These are phyloP conservation scores for Tortrix viridana DNA, from an alignment of 2,888 invertebrate species.

Conservation along the genomic window DNA sequence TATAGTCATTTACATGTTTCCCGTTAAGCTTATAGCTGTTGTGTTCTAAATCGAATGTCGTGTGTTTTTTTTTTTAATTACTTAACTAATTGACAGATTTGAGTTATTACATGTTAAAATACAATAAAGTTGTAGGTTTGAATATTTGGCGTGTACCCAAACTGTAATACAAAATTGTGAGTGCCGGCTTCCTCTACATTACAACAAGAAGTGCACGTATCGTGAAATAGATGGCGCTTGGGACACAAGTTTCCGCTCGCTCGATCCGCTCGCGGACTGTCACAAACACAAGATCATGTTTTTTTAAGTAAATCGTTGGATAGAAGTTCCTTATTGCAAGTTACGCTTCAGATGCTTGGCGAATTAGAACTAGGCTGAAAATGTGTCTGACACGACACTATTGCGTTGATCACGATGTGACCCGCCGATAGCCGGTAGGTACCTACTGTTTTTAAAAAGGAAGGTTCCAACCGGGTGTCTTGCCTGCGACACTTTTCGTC, in stretches of 20 bases:
- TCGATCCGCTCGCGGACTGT: constrained; percentile 43
- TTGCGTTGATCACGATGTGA: too few species aligned
- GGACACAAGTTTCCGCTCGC: constrained; percentile 73
- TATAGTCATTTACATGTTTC: constrained; percentile 10
- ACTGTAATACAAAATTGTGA: constrained; percentile 74
- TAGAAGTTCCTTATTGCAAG: too few species aligned
- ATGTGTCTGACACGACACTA: too few species aligned
- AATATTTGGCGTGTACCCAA: constrained; percentile 76
- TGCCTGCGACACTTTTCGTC: too few species aligned
- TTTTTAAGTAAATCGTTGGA: too few species aligned
- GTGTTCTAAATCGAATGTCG: too few species aligned
- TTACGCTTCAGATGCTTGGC: too few species aligned
- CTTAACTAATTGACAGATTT: constrained; percentile 31
- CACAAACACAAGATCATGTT: constrained; percentile 22
- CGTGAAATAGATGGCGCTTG: constrained; percentile 77
- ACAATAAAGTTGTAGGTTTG: constrained; percentile 56
- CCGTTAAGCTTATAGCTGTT: background rate
- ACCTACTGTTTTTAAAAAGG: too few species aligned
- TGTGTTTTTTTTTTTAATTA: constrained; percentile 4
- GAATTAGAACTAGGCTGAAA: too few species aligned
- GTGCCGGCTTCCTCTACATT: constrained; percentile 70
- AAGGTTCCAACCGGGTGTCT: too few species aligned
- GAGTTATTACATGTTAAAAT: constrained; percentile 40
- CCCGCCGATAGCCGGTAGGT: too few species aligned
- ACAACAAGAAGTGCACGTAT: constrained; percentile 74